phyloP scores from a whole-genome alignment of 2,888 invertebrate species.

The Eupithecia tripunctaria region DNA sequence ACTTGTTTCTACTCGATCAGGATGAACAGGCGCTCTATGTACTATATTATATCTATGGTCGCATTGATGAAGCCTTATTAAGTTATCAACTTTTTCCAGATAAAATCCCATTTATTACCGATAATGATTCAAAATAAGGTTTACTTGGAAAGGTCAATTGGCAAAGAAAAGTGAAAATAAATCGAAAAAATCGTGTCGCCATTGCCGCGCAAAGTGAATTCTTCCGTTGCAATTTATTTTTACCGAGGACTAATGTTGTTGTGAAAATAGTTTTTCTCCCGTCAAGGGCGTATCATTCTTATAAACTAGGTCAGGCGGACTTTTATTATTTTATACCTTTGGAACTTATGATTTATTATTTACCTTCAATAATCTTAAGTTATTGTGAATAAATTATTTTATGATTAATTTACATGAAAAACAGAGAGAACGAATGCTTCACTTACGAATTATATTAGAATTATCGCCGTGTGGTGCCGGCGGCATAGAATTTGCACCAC shows the following conservation, averaged over 20 bases:
- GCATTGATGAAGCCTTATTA: too few relatives aligned
- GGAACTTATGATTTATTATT: neutral
- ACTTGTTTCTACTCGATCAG: too few relatives aligned
- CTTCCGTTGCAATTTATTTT: neutral
- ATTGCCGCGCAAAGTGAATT: neutral
- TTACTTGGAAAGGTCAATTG: neutral
- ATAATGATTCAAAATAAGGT: neutral
- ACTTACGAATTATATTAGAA: slow-evolving; percentile 88
- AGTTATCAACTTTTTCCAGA: too few relatives aligned
- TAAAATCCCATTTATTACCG: neutral
- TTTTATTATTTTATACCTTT: too few relatives aligned
- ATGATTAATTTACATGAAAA: neutral
- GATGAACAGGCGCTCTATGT: too few relatives aligned
- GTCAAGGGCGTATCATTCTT: neutral
- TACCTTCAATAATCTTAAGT: neutral
- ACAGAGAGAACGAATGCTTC: neutral
- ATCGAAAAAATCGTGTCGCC: neutral
- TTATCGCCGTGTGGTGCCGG: too few relatives aligned
- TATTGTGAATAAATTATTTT: neutral
- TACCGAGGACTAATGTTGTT: neutral
- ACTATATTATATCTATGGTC: too few relatives aligned
- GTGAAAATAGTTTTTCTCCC: neutral
- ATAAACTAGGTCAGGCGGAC: neutral
- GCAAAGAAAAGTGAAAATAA: neutral
- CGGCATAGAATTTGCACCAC: too few relatives aligned